Base-by-base conservation (phyloP, 2,888 invertebrate genomes). In the Drosophila kambysellisi region DNA sequence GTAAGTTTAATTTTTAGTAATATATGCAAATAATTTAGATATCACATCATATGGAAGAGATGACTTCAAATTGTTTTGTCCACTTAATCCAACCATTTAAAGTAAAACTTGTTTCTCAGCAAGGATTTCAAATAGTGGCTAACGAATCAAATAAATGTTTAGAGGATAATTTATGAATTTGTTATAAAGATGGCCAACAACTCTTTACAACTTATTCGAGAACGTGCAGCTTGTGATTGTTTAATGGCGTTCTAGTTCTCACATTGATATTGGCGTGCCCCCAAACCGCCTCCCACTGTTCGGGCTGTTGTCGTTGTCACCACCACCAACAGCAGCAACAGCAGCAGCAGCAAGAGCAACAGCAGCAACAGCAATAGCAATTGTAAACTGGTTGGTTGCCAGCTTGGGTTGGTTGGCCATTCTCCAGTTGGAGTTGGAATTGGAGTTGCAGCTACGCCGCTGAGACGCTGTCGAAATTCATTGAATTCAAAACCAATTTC, bases 381-480 rank as follows among this genome's bases (percentile, higher is more conserved):
- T 53, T 56, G 70, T 17, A 78, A 79, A 78, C 76, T 71, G 71
- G 76, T 76, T 76, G 57, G 3, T 48, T 35, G 51, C 48, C 68
- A 53, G 63, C 57, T 41, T 67, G 67, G 46, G 53, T 32, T 53
- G 46, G 41, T 32, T 67, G 66, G 66, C 66, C 25, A 54, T 71
- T 66, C 54, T 67, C 62, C 58, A 60, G 58, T 46, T 65, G 74
- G 9, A 29, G 53, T 54, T 46, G 46, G 25, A 46, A 25, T 46
- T 46, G 46, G 46, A 46, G 37, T 37, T 54, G 54, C n/a, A 37
- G 64, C 74, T 41, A 33, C 61, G 64, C 52, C 50, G 70, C 66
- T 76, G 70, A 61, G 73, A 52, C 52, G 80, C 79, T 89, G 88
- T 88, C 88, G 81, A 81, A 88, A 82, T 86, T 75, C 84, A 88